A percentile compares a stretch with the other conserved stretches of the same genome.
Evolutionary conservation across 2,888 invertebrate species (phyloP).

Genomic region (Drosophila acutilabella): DNA sequence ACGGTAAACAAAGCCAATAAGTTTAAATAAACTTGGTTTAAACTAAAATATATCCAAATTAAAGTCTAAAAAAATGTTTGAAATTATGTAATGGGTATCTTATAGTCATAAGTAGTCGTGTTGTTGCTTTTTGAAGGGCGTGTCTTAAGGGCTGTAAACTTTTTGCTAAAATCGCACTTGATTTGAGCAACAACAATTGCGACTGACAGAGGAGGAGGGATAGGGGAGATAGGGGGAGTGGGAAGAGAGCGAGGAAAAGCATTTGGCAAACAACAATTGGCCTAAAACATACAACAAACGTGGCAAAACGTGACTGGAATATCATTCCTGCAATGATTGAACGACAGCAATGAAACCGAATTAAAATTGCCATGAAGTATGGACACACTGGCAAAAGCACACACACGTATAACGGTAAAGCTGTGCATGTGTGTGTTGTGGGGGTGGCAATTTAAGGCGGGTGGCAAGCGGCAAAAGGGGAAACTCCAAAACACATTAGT

Average conservation of each 20-base stretch:
- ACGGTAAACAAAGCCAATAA: not conserved
- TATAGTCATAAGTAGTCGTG: not conserved
- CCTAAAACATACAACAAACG: conserved; percentile 64
- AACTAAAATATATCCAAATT: too few relatives aligned
- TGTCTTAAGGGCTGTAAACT: conserved; percentile 40
- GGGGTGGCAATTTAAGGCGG: conserved; percentile 13
- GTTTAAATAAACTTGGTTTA: too few relatives aligned
- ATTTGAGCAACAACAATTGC: conserved; percentile 7
- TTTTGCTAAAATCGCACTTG: conserved; percentile 34
- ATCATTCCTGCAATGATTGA: conserved; percentile 69
- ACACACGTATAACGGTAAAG: not conserved
- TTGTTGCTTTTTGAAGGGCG: conserved; percentile 26
- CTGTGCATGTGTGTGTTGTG: not conserved
- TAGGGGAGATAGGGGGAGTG: not conserved
- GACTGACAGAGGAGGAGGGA: not conserved
- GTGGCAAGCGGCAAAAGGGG: not conserved
- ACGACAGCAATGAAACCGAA: conserved; percentile 66
- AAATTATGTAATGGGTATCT: not conserved
- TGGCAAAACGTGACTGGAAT: conserved; percentile 75
- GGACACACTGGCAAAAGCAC: conserved; percentile 26
- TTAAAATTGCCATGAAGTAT: conserved; percentile 68
- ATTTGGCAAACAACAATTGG: conserved; percentile 59
- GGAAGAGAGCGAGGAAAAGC: conserved; percentile 6
- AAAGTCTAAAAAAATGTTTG: not conserved
- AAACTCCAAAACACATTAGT: conserved; percentile 56